Base-by-base conservation (phyloP, 53 echinoderm and acorn worm genomes). In the Holothuria leucospilota region DNA sequence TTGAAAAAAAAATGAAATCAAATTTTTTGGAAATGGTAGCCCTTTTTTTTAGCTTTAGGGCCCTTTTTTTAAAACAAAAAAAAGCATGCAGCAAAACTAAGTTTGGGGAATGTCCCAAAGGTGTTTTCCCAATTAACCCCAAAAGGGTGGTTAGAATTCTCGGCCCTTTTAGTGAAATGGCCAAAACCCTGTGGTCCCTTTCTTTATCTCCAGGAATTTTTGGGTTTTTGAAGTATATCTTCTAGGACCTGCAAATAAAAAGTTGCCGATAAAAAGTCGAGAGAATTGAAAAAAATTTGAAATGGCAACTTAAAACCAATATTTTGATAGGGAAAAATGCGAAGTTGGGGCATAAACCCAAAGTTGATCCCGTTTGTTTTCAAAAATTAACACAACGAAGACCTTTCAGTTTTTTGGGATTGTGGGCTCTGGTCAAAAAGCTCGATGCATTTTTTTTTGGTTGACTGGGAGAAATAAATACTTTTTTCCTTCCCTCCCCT, bases 131-230 rank as follows among this genome's bases (percentile, higher is more conserved):
- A 86, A 90, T 39, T 42, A 87, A 10, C 74, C 74, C 20, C 62
- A 73, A 16, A 87, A 87, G 87, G 91, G 91, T 15, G 91, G 84
- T 20, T 61, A 16, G 9, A 85, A 86, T 29, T 90, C 86, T 16
- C 3, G 29, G 20, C n/a, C 29, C 68, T 28, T 90, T 86, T 51
- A 90, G 86, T 86, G 81, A 90, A 34, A 53, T 88, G 21, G 91
- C 91, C 28, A 91, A 88, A 34, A 29, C 28, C n/a, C 66, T 84
- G 41, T 91, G 91, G 88, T 12, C 51, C 24, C 84, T 87, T 78
- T 77, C 69, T 82, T 67, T 74, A 2, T 6, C 39, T 20, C n/a
- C n/a, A 82, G 78, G 53, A 77, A 91, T 66, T 69, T 88, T 30
- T 88, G 86, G 79, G 40, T 83, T 39, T 60, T 90, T 6, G 77